These are phyloP conservation scores for Caenorhabditis macrosperma DNA, from an alignment of 2,888 invertebrate species.

Conservation along the genomic window DNA sequence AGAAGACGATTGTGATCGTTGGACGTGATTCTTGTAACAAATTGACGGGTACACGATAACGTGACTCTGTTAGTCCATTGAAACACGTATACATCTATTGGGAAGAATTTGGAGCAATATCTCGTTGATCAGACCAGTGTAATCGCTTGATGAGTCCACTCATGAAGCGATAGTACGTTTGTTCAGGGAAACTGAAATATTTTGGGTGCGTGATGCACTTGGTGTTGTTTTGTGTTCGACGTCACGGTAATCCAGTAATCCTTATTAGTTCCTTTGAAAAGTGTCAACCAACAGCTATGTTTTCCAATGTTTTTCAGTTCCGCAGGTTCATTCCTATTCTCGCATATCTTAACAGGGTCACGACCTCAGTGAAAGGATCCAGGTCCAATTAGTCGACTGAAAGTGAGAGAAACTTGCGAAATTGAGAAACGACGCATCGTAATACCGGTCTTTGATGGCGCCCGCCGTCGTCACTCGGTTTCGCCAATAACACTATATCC, in stretches of 20 bases:
- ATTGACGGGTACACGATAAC: too few relatives aligned
- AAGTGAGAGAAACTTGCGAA: conserved; percentile 37
- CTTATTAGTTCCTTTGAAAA: neutral
- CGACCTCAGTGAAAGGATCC: neutral
- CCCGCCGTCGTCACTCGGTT: conserved; percentile 38
- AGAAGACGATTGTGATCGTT: conserved; percentile 1
- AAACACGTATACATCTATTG: too few relatives aligned
- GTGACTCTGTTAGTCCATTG: neutral
- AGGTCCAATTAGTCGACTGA: conserved; percentile 12
- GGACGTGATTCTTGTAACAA: neutral
- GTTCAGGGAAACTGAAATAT: too few relatives aligned
- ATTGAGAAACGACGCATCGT: conserved; percentile 45
- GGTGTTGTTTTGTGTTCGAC: neutral
- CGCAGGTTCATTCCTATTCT: neutral
- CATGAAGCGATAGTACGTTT: too few relatives aligned
- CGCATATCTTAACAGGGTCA: neutral
- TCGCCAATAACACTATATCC: conserved; percentile 58
- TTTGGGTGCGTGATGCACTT: conserved; percentile 4
- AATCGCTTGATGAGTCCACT: too few relatives aligned
- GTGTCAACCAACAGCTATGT: conserved; percentile 18
- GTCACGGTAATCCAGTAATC: conserved; percentile 40
- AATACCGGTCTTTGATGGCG: conserved; percentile 48
- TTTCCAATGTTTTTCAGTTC: neutral
- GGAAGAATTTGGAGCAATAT: too few relatives aligned
- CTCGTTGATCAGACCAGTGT: too few relatives aligned